Percentiles rank a stretch among this genome's conserved stretches.
Evolutionary conservation across 1,140 invertebrate species (phyloP).

Genomic region (Glossosoma conforme): DNA sequence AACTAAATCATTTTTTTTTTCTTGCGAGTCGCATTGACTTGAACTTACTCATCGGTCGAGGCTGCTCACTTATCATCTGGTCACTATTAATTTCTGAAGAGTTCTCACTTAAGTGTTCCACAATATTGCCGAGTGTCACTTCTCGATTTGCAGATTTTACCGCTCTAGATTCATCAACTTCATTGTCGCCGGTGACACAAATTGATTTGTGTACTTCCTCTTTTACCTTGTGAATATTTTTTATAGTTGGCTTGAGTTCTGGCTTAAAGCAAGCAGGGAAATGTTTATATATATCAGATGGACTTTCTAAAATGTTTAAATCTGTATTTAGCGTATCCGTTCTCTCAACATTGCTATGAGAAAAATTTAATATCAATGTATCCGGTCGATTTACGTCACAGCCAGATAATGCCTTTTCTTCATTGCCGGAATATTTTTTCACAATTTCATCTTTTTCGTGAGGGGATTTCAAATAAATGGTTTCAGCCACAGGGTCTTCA

Average conservation of each 20-base stretch:
- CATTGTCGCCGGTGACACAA: too few relatives aligned
- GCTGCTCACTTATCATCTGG: neutral
- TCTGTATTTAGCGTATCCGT: too few relatives aligned
- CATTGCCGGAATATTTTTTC: neutral
- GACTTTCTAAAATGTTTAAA: slow-evolving; percentile 38
- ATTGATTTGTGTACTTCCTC: slow-evolving; percentile 24
- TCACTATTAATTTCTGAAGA: neutral
- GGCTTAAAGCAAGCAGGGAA: slow-evolving; percentile 34
- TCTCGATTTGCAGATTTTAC: too few relatives aligned
- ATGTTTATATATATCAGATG: slow-evolving; percentile 43
- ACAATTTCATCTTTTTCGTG: neutral
- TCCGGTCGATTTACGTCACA: too few relatives aligned
- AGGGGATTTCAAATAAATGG: too few relatives aligned
- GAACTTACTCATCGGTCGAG: slow-evolving; percentile 25
- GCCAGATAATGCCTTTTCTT: too few relatives aligned
- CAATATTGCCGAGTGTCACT: slow-evolving; percentile 14
- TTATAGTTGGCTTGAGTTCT: slow-evolving; percentile 42
- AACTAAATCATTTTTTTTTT: slow-evolving; percentile 4
- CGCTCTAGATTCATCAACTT: too few relatives aligned
- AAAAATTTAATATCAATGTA: slow-evolving; percentile 41
- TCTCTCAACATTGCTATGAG: slow-evolving; percentile 38
- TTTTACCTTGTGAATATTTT: slow-evolving; percentile 34
- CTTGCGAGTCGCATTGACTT: slow-evolving; percentile 22
- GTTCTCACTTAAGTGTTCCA: slow-evolving; percentile 14
- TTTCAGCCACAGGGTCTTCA: too few relatives aligned